Base-by-base conservation (phyloP, 2,113 vertebrate genomes). In the Odocoileus virginianus region DNA sequence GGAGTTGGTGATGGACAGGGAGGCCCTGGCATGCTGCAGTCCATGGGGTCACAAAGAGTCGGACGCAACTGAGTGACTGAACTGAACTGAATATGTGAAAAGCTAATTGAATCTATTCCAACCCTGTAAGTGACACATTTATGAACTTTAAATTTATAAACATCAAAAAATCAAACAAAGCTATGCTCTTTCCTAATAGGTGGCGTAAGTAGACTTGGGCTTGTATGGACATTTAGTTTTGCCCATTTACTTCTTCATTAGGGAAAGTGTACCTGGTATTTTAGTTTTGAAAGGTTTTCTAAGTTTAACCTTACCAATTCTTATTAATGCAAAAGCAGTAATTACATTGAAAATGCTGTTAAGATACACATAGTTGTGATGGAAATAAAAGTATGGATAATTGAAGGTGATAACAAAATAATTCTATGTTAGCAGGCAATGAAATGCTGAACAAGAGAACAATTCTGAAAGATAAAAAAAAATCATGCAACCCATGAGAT, bases 61-160 rank as follows among this genome's bases (percentile, higher is more conserved):
- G 0, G n/a, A 71, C n/a, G 3, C 0, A 1, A 40, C 67, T 71
- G 36, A 71, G n/a, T 0, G 4, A 71, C 64, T 71, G 9, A 71
- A 40, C n/a, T 71, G 67, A 71, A 71, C 2, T 71, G n/a, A 71
- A 58, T n/a, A 81, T 57, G 40, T 57, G 33, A 71, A 93, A 83
- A 96, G 57, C 14, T 71, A 27, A 93, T 2, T 47, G 40, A 64
- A 33, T 40, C 78, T 95, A 92, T 58, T 91, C 78, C 55, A 88
- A 78, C 11, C 54, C 36, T 14, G 28, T n/a, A 92, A 78, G 11
- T 55, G 23, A 97, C 33, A 83, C 2, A 85, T 47, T 90, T 93
- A 98, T 83, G 50, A 95, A 82, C 47, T 94, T 96, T 78, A 74
- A 82, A 84, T 47, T 71, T 82, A 92, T 13, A 86, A 81, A 92